Conservation (phyloP, 2,888 invertebrate species). For the Cephus runcator region DNA sequence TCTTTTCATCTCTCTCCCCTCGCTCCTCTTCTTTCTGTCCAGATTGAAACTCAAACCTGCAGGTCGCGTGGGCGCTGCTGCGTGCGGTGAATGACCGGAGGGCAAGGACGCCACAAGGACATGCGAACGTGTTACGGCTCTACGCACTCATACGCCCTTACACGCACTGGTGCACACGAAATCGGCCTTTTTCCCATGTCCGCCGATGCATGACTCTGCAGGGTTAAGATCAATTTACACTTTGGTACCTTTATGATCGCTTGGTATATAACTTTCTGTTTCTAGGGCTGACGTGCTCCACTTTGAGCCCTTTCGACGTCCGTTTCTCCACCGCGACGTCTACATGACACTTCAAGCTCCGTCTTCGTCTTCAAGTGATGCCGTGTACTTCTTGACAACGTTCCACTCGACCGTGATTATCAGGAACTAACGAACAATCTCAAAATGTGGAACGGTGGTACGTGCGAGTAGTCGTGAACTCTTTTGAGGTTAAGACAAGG, state of each 20-base stretch:
- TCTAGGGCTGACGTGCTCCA: background rate
- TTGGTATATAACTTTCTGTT: background rate
- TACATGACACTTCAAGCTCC: background rate
- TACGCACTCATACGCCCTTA: constrained; percentile 14
- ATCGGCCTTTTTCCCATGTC: background rate
- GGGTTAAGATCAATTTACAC: background rate
- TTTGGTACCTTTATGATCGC: background rate
- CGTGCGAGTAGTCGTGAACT: background rate
- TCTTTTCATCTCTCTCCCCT: background rate
- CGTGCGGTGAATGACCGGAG: constrained; percentile 59
- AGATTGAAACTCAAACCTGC: constrained; percentile 33
- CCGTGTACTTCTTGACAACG: background rate
- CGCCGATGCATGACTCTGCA: background rate
- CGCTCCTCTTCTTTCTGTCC: background rate
- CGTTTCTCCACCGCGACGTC: background rate
- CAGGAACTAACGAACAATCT: background rate
- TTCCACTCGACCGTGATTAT: background rate
- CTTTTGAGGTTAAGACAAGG: background rate
- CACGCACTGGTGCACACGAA: constrained; percentile 10
- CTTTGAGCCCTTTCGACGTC: background rate
- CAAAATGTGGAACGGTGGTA: background rate
- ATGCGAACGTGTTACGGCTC: constrained; percentile 28
- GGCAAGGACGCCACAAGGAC: constrained; percentile 64
- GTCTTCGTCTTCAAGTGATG: background rate
- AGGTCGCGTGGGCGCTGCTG: constrained; percentile 46